Percentiles rank a stretch among this genome's conserved stretches.
phyloP scores from a whole-genome alignment of 2,888 invertebrate genomes.

The Mactromeris polynyma region DNA sequence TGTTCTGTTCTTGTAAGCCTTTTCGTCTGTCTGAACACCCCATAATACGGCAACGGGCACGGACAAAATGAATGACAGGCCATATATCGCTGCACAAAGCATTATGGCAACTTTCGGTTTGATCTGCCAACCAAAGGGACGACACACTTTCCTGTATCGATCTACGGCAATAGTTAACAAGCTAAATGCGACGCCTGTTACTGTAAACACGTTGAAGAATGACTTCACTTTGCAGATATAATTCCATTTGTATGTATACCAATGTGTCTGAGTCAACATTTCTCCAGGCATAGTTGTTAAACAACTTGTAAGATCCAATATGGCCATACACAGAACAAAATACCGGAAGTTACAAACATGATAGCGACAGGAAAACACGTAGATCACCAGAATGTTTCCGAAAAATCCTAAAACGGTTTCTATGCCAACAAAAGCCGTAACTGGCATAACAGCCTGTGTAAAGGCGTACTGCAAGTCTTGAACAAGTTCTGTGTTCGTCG shows the following conservation, averaged over 20 bases:
- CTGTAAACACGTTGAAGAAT: conserved; percentile 67
- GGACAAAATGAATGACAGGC: conserved; percentile 37
- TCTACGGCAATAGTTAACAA: conserved; percentile 76
- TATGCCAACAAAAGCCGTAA: conserved; percentile 52
- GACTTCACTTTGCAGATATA: conserved; percentile 66
- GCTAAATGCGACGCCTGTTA: conserved; percentile 69
- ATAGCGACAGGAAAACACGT: conserved; percentile 59
- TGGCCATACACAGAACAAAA: conserved; percentile 62
- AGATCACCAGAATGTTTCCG: conserved; percentile 57
- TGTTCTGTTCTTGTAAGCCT: conserved; percentile 12
- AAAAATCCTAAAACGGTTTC: conserved; percentile 56
- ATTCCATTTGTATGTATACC: conserved; percentile 55
- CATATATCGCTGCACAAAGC: conserved; percentile 38
- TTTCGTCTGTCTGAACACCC: conserved; percentile 47
- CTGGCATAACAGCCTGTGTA: conserved; percentile 39
- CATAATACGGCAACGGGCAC: conserved; percentile 56
- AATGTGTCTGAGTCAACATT: conserved; percentile 55
- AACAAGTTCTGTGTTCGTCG: neutral
- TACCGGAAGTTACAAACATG: conserved; percentile 62
- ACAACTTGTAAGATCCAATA: conserved; percentile 50
- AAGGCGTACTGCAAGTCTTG: conserved; percentile 8
- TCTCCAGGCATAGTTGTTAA: conserved; percentile 64
- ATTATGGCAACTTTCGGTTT: conserved; percentile 19
- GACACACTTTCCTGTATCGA: conserved; percentile 77
- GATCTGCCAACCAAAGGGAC: conserved; percentile 69